Evolutionary conservation across 2,113 vertebrate genomes (phyloP).

Genomic region (Ginglymostoma cirratum): DNA sequence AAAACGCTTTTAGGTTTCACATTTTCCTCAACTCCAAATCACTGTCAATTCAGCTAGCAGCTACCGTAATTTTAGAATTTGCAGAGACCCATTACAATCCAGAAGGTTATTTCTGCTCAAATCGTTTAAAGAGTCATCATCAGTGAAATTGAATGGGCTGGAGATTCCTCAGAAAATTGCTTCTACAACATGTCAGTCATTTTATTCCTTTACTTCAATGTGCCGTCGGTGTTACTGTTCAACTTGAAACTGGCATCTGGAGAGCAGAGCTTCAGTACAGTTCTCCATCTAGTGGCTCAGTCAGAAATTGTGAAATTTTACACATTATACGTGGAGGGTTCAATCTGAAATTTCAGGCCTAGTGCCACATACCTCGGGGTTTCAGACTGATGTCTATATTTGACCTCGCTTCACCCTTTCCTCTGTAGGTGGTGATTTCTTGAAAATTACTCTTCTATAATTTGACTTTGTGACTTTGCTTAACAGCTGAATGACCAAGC

Average conservation of each 20-base stretch:
- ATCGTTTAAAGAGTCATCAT: neutral
- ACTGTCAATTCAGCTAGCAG: neutral
- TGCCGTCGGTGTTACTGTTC: neutral
- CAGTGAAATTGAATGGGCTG: neutral
- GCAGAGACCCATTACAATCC: neutral
- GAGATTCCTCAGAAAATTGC: neutral
- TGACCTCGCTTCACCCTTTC: neutral
- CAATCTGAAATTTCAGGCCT: neutral
- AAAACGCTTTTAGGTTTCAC: neutral
- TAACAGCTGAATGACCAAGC: neutral
- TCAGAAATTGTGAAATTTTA: neutral
- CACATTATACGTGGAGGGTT: too few relatives aligned
- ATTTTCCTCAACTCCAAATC: neutral
- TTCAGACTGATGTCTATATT: neutral
- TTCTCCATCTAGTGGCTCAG: neutral
- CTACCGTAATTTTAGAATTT: neutral
- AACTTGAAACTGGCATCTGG: neutral
- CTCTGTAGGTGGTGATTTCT: neutral
- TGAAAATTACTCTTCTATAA: neutral
- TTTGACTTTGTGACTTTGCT: neutral
- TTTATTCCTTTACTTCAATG: neutral
- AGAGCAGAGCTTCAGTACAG: neutral
- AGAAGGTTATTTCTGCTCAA: neutral
- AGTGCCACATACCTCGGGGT: neutral
- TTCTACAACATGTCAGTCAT: neutral